These are phyloP conservation scores for Eupelmus urozonus DNA, from an alignment of 2,888 invertebrate genomes.

Conservation along the genomic window DNA sequence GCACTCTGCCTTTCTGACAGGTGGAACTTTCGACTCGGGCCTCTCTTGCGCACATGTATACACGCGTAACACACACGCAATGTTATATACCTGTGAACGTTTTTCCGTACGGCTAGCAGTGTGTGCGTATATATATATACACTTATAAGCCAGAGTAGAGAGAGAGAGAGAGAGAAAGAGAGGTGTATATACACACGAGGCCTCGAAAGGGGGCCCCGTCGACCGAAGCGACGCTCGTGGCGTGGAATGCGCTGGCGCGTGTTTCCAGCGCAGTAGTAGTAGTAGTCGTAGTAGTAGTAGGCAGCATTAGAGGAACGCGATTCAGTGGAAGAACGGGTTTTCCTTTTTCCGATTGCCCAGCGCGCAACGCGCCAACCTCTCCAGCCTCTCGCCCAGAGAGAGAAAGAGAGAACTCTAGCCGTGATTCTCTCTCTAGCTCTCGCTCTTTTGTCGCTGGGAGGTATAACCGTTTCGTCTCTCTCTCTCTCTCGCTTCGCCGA, in stretches of 20 bases:
- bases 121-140: not conserved
- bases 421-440: not conserved
- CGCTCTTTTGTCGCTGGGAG: constrained; percentile 3
- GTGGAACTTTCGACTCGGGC: constrained; percentile 68
- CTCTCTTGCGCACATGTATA: not conserved
- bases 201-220: constrained; percentile 50
- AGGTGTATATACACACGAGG: not conserved
- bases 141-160: not conserved
- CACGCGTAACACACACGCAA: not conserved
- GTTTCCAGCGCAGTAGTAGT: constrained; percentile 46
- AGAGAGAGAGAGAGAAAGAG: not conserved
- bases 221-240: constrained; percentile 61
- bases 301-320: constrained; percentile 55
- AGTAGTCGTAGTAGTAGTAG: constrained; percentile 35
- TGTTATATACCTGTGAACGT: not conserved
- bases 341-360: constrained; percentile 59
- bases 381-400: constrained; percentile 9
- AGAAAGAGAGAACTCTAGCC: not conserved
- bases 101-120: not conserved
- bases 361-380: too few species aligned
- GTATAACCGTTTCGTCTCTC: not conserved
- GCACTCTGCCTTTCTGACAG: constrained; percentile 66
- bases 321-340: constrained; percentile 60
- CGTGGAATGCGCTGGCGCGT: constrained; percentile 70
- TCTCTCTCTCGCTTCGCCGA: not conserved